Evolutionary conservation across 2,113 vertebrate species (phyloP), one percentile per base, ranked within the genome.

Genomic region (Cololabis saira): DNA sequence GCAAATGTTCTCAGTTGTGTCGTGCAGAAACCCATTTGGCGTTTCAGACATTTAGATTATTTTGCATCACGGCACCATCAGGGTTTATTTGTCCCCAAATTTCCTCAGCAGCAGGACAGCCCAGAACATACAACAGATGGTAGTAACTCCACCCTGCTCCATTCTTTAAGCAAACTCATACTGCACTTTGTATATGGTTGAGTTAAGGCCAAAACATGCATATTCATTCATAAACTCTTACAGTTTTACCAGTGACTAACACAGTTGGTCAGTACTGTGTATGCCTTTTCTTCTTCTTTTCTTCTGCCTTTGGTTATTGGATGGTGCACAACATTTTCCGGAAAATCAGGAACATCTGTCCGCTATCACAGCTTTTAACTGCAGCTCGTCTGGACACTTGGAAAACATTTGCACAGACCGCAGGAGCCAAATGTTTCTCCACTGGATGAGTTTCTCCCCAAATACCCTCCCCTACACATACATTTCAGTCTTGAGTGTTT

Each of bases 331-430:
- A 85, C 74, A 84, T 80, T 77, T 86, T 62, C 62, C 71, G 70
- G 87, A 77, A 82, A 84, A 89, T 78, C 63, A 71, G 65, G 70
- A 87, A 91, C 90, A 90, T 91, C 88, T 91, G 92, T 87, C 79
- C 55, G 67, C 82, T 87, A 85, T 89, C 90, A 88, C 76, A 80
- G 80, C 71, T 80, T n/a, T 79, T 85, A 77, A 83, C 80, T 88
- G 67, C 79, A 69, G 67, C 51, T 76, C 61, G 67, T 78, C 78
- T 81, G 81, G 87, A 88, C 84, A 80, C 80, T 86, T 87, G 90
- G 88, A 87, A 92, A 89, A 88, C 82, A 90, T 92, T 90, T 91
- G 81, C 66, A 47, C 81, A 85, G 74, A 85, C 84, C 68, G 55
- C 81, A 81, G 63, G 78, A 89, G 85, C 82, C 87, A 85, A 81